Evolutionary conservation across 2,888 invertebrate species (phyloP), one percentile per base, ranked within the genome.

Genomic region (Vannuccia rotundouncinata): DNA sequence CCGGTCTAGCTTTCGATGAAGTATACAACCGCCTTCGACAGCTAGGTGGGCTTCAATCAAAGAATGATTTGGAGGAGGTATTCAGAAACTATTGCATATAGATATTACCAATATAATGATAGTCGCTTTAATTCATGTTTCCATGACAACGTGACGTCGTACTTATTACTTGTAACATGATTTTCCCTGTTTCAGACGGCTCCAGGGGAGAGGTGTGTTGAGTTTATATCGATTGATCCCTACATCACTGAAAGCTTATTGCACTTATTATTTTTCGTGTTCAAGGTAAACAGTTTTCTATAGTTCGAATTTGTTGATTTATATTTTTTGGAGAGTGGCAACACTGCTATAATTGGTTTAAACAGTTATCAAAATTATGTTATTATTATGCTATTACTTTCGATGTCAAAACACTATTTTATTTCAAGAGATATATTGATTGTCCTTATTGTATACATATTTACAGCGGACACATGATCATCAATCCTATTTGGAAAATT

Each of bases 401-500:
- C n/a, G n/a, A n/a, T n/a, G n/a, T n/a, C n/a, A n/a, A n/a, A n/a
- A n/a, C n/a, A n/a, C n/a, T n/a, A n/a, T n/a, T n/a, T n/a, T n/a
- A n/a, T n/a, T n/a, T n/a, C n/a, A n/a, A n/a, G n/a, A n/a, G n/a
- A n/a, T n/a, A n/a, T n/a, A n/a, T n/a, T n/a, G n/a, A n/a, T n/a
- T n/a, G n/a, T n/a, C n/a, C n/a, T n/a, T n/a, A n/a, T n/a, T n/a
- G n/a, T n/a, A n/a, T n/a, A n/a, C n/a, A n/a, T n/a, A n/a, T n/a
- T 79, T 79, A 5, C 66, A 80, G 80, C 27, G 80, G 10, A 45
- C 60, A 28, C 79, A 31, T n/a, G 80, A 80, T 25, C 80, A 80
- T 29, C 80, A 80, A 29, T 80, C 60, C 29, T 80, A 80, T 28
- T 81, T 86, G 29, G 84, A 85, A 2, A 78, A 84, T 28, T 86